Percentiles rank a stretch among this genome's conserved stretches.
Conservation (phyloP, 2,113 vertebrate genomes). For the Cariama cristata region DNA sequence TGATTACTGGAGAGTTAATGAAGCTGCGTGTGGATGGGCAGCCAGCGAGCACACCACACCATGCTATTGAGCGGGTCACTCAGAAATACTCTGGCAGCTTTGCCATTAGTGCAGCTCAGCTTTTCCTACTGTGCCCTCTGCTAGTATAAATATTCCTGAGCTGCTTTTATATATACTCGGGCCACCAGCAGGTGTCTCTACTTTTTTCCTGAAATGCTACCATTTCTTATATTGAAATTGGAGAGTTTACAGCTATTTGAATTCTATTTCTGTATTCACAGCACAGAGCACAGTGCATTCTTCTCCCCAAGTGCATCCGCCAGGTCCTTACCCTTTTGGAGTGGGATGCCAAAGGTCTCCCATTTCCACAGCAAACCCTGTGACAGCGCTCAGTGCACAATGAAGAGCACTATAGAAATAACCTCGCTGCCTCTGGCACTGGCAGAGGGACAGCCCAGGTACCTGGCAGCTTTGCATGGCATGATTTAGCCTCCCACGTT, state of each 20-base stretch:
- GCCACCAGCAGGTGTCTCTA: not conserved
- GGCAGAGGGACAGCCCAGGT: not conserved
- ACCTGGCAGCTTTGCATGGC: not conserved
- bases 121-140: not conserved
- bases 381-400: not conserved
- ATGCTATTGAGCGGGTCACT: not conserved
- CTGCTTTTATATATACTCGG: not conserved
- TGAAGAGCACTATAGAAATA: not conserved
- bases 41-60: not conserved
- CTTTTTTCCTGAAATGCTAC: not conserved
- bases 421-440: not conserved
- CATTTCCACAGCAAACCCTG: not conserved
- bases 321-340: not conserved
- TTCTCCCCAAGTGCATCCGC: not conserved
- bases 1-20: not conserved
- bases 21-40: not conserved
- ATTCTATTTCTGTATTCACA: not conserved
- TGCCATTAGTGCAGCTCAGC: not conserved
- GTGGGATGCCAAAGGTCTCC: not conserved
- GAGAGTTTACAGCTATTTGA: not conserved
- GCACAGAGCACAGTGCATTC: not conserved
- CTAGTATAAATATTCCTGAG: conserved; percentile 15
- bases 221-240: not conserved
- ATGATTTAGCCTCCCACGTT: not conserved
- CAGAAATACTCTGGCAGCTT: not conserved